Conservation (phyloP, 2,888 invertebrate genomes). For the Leistus spinibarbis region DNA sequence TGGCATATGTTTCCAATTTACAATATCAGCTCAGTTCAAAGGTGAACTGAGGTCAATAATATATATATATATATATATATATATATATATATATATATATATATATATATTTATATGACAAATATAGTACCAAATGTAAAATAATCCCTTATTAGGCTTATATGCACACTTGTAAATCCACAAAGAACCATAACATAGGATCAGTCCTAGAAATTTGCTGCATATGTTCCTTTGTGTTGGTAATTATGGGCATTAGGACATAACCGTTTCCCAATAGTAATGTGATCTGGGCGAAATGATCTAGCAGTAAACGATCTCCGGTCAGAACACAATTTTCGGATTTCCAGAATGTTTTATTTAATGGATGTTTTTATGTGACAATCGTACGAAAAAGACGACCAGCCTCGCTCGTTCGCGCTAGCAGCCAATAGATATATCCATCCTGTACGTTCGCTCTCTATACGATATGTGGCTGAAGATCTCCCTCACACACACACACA, state of each 20-base stretch:
- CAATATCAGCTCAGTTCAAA: too few relatives aligned
- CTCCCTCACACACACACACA: too few relatives aligned
- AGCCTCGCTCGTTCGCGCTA: not conserved
- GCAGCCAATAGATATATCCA: not conserved
- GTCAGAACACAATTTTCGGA: not conserved
- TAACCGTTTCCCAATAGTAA: not conserved
- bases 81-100: too few relatives aligned
- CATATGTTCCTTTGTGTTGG: not conserved
- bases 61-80: too few relatives aligned
- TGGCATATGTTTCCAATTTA: too few relatives aligned
- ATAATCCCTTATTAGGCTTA: too few relatives aligned
- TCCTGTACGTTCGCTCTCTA: not conserved
- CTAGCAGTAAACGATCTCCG: not conserved
- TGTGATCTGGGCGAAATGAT: not conserved
- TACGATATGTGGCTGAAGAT: not conserved
- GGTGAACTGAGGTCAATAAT: too few relatives aligned
- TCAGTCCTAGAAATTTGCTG: too few relatives aligned
- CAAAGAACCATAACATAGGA: too few relatives aligned
- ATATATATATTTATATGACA: too few relatives aligned
- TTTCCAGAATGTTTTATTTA: not conserved
- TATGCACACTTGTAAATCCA: too few relatives aligned
- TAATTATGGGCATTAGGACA: not conserved
- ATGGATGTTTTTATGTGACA: conserved; percentile 11
- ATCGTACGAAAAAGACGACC: not conserved
- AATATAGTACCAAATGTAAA: too few relatives aligned